Percentiles rank a stretch among this genome's conserved stretches.
Conservation (phyloP, 2,113 vertebrate species). For the Caranx melampygus region DNA sequence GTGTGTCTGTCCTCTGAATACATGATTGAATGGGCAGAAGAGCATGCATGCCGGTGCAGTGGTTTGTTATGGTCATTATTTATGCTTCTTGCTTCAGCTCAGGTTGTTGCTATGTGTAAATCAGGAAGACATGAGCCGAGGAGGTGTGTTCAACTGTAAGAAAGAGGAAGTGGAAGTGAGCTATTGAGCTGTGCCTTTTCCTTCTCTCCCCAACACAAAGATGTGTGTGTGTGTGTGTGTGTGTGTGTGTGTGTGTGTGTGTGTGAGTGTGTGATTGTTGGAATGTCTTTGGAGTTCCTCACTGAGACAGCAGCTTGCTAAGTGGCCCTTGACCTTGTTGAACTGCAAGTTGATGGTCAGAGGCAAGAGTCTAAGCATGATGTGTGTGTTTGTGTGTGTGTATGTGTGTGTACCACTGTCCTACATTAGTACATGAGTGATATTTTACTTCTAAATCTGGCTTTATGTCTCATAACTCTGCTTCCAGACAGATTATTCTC, state of each 20-base stretch:
- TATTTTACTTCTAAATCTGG: conserved; percentile 12
- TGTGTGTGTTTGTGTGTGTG: conserved; percentile 4
- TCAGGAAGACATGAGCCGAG: conserved; percentile 6
- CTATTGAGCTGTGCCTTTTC: conserved; percentile 20
- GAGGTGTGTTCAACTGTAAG: conserved; percentile 25
- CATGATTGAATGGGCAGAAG: neutral
- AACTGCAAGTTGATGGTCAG: conserved; percentile 31
- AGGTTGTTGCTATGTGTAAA: conserved; percentile 14
- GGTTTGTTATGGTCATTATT: neutral
- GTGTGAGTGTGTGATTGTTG: conserved; percentile 6
- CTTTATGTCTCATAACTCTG: conserved; percentile 6
- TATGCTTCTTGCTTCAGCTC: neutral
- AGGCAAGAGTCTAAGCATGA: conserved; percentile 24
- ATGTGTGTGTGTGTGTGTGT: conserved; percentile 30
- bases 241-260: conserved; percentile 16
- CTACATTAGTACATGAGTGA: neutral
- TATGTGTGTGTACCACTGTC: conserved; percentile 3
- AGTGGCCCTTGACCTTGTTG: conserved; percentile 55
- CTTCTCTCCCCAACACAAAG: conserved; percentile 21
- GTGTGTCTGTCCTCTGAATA: neutral
- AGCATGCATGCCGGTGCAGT: neutral
- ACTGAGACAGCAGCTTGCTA: conserved; percentile 13
- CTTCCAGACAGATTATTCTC: conserved; percentile 3
- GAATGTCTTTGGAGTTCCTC: conserved; percentile 33
- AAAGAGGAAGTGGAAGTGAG: conserved; percentile 64